A percentile compares a stretch with the other conserved stretches of the same genome.
Conservation (phyloP, 53 echinoderm and acorn worm species). For the Glandiceps talaboti region DNA sequence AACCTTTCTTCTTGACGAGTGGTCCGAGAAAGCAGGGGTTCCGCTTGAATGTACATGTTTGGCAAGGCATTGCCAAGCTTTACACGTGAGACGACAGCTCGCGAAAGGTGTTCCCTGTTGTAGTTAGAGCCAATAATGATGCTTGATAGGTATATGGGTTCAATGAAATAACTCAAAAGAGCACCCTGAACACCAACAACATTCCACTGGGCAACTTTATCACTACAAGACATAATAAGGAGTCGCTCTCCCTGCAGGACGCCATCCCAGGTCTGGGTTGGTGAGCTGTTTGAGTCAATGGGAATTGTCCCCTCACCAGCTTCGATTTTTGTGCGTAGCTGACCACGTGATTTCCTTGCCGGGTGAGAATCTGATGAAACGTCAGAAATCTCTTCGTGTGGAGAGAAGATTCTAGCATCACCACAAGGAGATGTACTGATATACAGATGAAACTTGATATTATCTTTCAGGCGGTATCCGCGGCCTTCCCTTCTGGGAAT, state of each 20-base stretch:
- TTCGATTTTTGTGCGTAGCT: conserved; percentile 97
- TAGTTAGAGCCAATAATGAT: conserved; percentile 94
- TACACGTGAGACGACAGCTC: conserved; percentile 63
- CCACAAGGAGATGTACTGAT: conserved; percentile 99
- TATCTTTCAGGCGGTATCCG: conserved; percentile 53
- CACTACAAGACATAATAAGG: conserved; percentile 97
- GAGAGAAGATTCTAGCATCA: conserved; percentile 89
- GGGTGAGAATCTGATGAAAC: conserved; percentile 68
- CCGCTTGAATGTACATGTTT: conserved; percentile 42
- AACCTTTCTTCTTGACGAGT: conserved; percentile 71
- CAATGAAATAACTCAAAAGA: conserved; percentile 67
- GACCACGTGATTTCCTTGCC: conserved; percentile 76
- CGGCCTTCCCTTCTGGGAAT: conserved; percentile 31
- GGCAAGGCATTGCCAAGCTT: conserved; percentile 37
- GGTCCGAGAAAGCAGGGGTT: conserved; percentile 75
- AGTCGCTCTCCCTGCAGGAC: conserved; percentile 90
- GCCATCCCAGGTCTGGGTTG: conserved; percentile 94
- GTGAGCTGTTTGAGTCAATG: conserved; percentile 57
- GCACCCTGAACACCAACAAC: conserved; percentile 87
- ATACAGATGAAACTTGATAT: conserved; percentile 79
- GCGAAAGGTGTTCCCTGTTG: conserved; percentile 63
- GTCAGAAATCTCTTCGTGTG: conserved; percentile 43
- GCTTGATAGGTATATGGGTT: conserved; percentile 86
- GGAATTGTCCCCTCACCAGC: conserved; percentile 99
- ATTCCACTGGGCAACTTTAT: conserved; percentile 93